Evolutionary conservation across 1,140 invertebrate genomes (phyloP).

Genomic region (Delia radicum): DNA sequence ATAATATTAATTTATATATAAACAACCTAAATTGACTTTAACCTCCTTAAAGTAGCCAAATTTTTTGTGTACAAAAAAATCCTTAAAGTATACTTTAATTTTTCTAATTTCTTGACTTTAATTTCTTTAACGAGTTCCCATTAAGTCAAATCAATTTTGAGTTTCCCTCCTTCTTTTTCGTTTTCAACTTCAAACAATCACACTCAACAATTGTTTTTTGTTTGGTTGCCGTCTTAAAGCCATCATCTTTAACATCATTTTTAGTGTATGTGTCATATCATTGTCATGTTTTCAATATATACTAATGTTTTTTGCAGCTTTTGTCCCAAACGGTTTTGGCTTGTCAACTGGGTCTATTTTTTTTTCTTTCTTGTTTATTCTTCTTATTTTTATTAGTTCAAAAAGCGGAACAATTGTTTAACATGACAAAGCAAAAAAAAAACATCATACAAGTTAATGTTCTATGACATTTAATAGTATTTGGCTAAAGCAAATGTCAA

Average conservation of each 20-base stretch:
- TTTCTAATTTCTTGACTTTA: too few relatives aligned
- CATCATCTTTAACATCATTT: background rate
- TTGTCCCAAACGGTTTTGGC: conserved; percentile 20
- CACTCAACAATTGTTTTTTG: background rate
- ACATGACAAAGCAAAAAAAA: conserved; percentile 7
- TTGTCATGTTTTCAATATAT: background rate
- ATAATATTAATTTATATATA: too few relatives aligned
- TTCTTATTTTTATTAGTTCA: background rate
- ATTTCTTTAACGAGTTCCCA: too few relatives aligned
- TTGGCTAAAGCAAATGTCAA: background rate
- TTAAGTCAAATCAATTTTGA: background rate
- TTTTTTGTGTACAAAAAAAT: too few relatives aligned
- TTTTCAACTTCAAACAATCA: background rate
- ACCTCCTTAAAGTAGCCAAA: too few relatives aligned
- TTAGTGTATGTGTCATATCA: background rate
- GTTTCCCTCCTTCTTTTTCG: background rate
- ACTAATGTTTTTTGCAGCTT: background rate
- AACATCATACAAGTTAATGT: conserved; percentile 19
- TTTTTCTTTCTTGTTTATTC: background rate
- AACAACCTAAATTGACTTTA: too few relatives aligned
- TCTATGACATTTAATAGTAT: conserved; percentile 19
- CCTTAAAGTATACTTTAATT: too few relatives aligned
- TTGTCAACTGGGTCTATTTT: conserved; percentile 5
- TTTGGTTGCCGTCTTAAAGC: background rate
- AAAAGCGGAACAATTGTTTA: conserved; percentile 14